Conservation (phyloP, 1,140 invertebrate species). For the Nasonia vitripennis region DNA sequence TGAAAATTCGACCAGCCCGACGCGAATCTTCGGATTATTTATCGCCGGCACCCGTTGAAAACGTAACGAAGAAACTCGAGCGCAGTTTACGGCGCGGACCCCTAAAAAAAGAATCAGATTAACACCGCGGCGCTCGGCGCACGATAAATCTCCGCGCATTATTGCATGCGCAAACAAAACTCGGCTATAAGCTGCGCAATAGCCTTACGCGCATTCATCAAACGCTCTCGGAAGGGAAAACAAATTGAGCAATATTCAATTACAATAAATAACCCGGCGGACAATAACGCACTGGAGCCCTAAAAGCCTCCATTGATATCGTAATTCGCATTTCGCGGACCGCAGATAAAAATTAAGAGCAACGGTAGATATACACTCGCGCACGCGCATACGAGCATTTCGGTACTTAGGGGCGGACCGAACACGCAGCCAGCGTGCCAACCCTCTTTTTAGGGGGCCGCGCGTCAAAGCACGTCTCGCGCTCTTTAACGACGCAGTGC, state of each 20-base stretch:
- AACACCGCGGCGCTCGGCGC: not conserved
- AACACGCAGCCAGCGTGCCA: not conserved
- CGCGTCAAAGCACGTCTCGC: constrained; percentile 5
- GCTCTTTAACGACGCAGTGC: constrained; percentile 8
- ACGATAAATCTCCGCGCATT: not conserved
- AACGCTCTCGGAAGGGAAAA: not conserved
- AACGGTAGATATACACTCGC: not conserved
- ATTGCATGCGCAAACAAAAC: not conserved
- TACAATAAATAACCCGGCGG: constrained; percentile 21
- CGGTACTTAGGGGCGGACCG: constrained; percentile 5
- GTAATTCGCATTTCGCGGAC: not conserved
- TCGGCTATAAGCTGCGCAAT: not conserved
- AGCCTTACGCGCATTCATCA: constrained; percentile 14
- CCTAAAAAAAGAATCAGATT: not conserved
- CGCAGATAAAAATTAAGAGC: too few relatives aligned
- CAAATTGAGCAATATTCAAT: constrained; percentile 27
- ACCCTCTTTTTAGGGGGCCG: not conserved
- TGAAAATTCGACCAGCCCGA: not conserved
- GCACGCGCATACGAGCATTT: not conserved
- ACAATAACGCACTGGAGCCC: not conserved
- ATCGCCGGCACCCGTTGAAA: not conserved
- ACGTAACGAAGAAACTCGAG: not conserved
- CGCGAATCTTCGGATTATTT: not conserved
- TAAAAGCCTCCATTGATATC: not conserved
- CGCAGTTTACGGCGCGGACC: not conserved